phyloP scores from a whole-genome alignment of 2,797 vertebrate genomes.

The Cossypha polioptera region DNA sequence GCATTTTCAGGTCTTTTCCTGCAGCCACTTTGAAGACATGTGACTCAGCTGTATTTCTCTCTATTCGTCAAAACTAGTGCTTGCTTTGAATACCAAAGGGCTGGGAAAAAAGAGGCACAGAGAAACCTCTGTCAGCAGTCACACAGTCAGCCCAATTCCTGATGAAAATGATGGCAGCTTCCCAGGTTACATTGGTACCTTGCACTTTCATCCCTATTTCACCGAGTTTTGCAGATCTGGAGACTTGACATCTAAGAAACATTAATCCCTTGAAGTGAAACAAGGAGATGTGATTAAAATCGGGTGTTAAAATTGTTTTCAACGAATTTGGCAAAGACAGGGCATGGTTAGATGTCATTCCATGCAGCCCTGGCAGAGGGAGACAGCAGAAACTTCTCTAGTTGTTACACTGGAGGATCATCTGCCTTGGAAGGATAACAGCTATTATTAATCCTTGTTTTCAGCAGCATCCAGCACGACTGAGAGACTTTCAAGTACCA shows the following conservation, averaged over 20 bases:
- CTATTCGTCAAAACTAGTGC: conserved; percentile 6
- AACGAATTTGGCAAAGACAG: background rate
- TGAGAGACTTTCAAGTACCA: background rate
- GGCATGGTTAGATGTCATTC: background rate
- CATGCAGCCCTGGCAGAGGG: background rate
- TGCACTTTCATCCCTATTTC: background rate
- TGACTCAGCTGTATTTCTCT: conserved; percentile 46
- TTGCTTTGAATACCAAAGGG: conserved; percentile 54
- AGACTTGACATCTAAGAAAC: background rate
- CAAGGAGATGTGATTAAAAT: background rate
- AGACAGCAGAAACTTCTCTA: background rate
- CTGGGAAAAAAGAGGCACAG: background rate
- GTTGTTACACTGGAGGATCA: background rate
- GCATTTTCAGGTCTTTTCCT: conserved; percentile 1
- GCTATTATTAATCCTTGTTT: background rate
- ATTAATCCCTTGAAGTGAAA: background rate
- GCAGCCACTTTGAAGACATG: conserved; percentile 40
- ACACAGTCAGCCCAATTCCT: conserved; percentile 30
- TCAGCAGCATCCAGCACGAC: background rate
- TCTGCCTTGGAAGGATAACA: background rate
- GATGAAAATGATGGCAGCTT: background rate
- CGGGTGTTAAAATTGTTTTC: background rate
- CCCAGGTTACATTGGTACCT: background rate
- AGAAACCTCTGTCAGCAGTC: conserved; percentile 54
- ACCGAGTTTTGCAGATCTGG: background rate